Evolutionary conservation across 2,888 invertebrate genomes (phyloP).

Genomic region (Schizotus pectinicornis): DNA sequence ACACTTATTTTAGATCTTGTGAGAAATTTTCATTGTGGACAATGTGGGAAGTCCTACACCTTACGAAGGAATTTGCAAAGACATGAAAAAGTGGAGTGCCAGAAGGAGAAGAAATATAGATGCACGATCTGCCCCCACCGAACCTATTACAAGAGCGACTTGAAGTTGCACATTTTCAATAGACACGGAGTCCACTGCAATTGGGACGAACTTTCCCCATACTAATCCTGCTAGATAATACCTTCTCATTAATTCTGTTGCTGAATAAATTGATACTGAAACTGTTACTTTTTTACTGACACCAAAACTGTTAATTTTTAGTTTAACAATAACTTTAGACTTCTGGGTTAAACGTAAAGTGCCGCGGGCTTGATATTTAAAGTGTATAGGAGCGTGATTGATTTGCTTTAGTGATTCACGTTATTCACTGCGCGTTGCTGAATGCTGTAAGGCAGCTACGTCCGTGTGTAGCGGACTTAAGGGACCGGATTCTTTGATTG

Average conservation of each 20-base stretch:
- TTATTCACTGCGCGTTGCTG: too few relatives aligned
- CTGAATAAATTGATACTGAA: too few relatives aligned
- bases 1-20: slow-evolving; percentile 17
- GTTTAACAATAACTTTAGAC: too few relatives aligned
- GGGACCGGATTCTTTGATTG: too few relatives aligned
- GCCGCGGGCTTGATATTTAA: too few relatives aligned
- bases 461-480: neutral
- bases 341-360: too few relatives aligned
- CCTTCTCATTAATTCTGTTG: too few relatives aligned
- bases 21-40: slow-evolving; percentile 15
- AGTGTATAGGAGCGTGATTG: too few relatives aligned
- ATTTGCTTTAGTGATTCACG: too few relatives aligned
- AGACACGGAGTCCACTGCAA: slow-evolving; percentile 37
- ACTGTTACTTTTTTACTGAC: too few relatives aligned
- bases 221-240: too few relatives aligned
- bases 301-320: too few relatives aligned
- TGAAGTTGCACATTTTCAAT: slow-evolving; percentile 40
- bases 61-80: slow-evolving; percentile 40
- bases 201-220: slow-evolving; percentile 1
- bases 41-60: slow-evolving; percentile 46
- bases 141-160: slow-evolving; percentile 43
- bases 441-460: neutral
- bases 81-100: slow-evolving; percentile 40
- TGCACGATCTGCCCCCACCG: slow-evolving; percentile 33
- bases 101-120: slow-evolving; percentile 29